Base-by-base conservation (phyloP, 2,888 invertebrate genomes). In the Ctenicera cuprea region DNA sequence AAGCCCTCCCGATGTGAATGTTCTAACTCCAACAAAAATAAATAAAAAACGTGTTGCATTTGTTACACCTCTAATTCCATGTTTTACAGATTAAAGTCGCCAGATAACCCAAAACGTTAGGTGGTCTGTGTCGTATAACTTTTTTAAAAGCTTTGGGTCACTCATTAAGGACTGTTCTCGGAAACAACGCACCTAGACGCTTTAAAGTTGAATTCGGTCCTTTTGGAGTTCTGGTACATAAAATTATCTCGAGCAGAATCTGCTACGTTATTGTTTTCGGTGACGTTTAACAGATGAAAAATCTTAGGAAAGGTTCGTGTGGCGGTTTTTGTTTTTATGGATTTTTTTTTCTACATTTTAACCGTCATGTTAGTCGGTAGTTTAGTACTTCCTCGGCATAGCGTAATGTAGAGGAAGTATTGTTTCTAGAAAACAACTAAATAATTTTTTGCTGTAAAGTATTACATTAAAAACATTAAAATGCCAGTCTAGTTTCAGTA, bases 61-160 rank as follows among this genome's bases (percentile, higher is more conserved):
- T 73, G 64, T 73, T 75, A 71, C 74, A 71, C 74, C 59, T 74
- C 57, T 73, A 76, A 76, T 74, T 73, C 70, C 59, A 48, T 74
- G 76, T 76, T 78, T 64, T 71, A 54, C 38, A 78, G 78, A 78
- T 78, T 78, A 69, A 71, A 73, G 71, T 72, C 62, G 68, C 52
- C 38, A 68, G 78, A 78, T 78, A 78, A 78, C 66, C 18, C 38
- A 26, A 65, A 71, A 45, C 71, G 18, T 57, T 74, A 72, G 78
- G 78, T 76, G 76, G 78, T 76, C 76, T 61, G 63, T 61, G 64
- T 73, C 74, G 61, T 75, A 67, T 77, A 72, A 72, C 67, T 67
- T 75, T 74, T 68, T 64, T 61, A 71, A 50, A 45, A 11, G 43
- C 69, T 41, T 41, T 45, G 22, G 62, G 61, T 54, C 69, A 71